A percentile compares a stretch with the other conserved stretches of the same genome.
Evolutionary conservation across 1,140 invertebrate genomes (phyloP).

Genomic region (Zaprionus taronus): DNA sequence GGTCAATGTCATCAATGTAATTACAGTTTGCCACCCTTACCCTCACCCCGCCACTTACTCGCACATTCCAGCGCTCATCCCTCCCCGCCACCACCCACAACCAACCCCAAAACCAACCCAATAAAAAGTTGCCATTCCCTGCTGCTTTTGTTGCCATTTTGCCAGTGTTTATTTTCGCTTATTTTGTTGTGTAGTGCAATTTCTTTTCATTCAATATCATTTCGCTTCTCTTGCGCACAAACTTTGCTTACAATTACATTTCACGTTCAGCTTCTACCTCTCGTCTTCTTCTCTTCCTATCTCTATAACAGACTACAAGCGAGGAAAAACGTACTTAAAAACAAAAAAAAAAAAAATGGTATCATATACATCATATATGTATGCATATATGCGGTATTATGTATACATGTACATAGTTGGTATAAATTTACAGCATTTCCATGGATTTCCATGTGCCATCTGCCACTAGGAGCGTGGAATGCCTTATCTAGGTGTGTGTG

Average conservation of each 20-base stretch:
- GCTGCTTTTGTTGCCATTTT: conserved; percentile 31
- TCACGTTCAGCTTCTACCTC: conserved; percentile 29
- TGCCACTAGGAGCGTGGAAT: neutral
- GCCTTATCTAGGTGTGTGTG: neutral
- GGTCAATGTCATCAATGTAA: conserved; percentile 56
- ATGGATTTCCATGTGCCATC: neutral
- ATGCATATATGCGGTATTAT: conserved; percentile 34
- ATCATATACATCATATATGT: conserved; percentile 39
- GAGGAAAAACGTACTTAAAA: conserved; percentile 28
- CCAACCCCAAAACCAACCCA: neutral
- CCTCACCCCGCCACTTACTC: neutral
- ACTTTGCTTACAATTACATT: conserved; percentile 45
- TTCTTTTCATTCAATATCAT: conserved; percentile 54
- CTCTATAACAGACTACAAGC: conserved; percentile 29
- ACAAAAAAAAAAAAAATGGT: conserved; percentile 23
- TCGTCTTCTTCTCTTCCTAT: conserved; percentile 14
- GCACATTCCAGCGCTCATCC: neutral
- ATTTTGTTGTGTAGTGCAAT: conserved; percentile 42
- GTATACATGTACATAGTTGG: conserved; percentile 46
- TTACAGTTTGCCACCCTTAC: conserved; percentile 16
- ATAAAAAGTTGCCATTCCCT: neutral
- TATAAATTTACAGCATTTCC: conserved; percentile 34
- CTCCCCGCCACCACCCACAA: neutral
- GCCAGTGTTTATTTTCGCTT: conserved; percentile 41
- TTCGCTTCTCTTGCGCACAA: conserved; percentile 34